A percentile compares a stretch with the other conserved stretches of the same genome.
These are phyloP conservation scores for Lichenostomus cassidix DNA, from an alignment of 2,113 vertebrate species.

Conservation along the genomic window DNA sequence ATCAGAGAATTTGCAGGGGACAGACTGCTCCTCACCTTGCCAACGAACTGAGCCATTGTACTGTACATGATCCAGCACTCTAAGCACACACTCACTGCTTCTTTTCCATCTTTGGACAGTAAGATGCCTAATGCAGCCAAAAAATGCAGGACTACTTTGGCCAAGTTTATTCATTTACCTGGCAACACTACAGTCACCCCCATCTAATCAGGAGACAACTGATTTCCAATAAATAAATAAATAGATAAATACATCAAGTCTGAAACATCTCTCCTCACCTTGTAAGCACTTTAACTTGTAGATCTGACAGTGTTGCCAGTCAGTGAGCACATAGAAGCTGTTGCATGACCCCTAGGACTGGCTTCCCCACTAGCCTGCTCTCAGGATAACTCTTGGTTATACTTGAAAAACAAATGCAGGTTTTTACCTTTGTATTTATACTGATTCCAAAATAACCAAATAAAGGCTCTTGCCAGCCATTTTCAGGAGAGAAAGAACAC, in stretches of 20 bases:
- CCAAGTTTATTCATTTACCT: neutral
- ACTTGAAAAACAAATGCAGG: neutral
- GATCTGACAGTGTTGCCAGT: neutral
- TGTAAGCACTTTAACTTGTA: neutral
- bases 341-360: neutral
- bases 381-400: neutral
- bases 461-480: neutral
- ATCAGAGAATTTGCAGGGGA: neutral
- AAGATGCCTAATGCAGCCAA: neutral
- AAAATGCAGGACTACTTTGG: neutral
- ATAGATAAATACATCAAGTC: neutral
- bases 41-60: neutral
- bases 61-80: neutral
- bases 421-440: neutral
- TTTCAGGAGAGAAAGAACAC: neutral
- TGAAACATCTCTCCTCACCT: neutral
- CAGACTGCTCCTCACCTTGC: constrained; percentile 6
- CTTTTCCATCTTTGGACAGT: neutral
- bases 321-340: neutral
- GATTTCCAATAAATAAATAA: neutral
- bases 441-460: neutral
- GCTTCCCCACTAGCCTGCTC: neutral
- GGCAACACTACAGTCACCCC: neutral
- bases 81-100: neutral
- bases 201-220: neutral